phyloP scores from a whole-genome alignment of 1,140 invertebrate species.

The Dendrolimus kikuchii region DNA sequence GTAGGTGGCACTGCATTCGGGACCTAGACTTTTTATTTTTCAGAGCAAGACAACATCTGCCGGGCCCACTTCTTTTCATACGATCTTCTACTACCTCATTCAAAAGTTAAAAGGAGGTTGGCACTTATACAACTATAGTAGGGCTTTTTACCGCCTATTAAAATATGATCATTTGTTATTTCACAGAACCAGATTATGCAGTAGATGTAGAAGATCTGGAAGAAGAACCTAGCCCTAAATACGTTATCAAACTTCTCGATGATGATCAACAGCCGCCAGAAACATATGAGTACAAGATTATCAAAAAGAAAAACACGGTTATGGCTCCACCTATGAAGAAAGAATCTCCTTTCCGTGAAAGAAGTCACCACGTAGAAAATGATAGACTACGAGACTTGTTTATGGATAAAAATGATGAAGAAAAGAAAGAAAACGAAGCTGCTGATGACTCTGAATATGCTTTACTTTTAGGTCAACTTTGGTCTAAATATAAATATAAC shows the following conservation, averaged over 20 bases:
- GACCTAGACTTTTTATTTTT: too few relatives aligned
- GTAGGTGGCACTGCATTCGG: too few relatives aligned
- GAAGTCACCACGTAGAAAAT: conserved; percentile 67
- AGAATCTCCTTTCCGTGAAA: conserved; percentile 72
- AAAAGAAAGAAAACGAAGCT: conserved; percentile 50
- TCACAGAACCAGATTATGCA: conserved; percentile 54
- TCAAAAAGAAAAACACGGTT: conserved; percentile 48
- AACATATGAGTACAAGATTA: conserved; percentile 55
- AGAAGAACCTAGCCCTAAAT: conserved; percentile 45
- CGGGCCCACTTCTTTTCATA: too few relatives aligned
- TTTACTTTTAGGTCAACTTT: conserved; percentile 72
- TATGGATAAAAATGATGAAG: conserved; percentile 66
- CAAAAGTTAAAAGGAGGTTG: too few relatives aligned
- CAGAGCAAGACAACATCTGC: too few relatives aligned
- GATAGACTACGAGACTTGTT: conserved; percentile 74
- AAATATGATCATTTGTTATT: background rate
- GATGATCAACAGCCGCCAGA: conserved; percentile 39
- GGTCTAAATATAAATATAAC: conserved; percentile 76
- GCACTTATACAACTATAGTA: too few relatives aligned
- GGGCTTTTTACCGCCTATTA: background rate
- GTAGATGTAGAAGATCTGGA: conserved; percentile 46
- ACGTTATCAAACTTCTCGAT: conserved; percentile 50
- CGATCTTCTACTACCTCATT: too few relatives aligned
- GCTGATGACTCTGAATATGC: conserved; percentile 71
- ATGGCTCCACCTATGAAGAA: conserved; percentile 22